phyloP scores from a whole-genome alignment of 2,113 vertebrate species.

The Aptenodytes patagonicus region DNA sequence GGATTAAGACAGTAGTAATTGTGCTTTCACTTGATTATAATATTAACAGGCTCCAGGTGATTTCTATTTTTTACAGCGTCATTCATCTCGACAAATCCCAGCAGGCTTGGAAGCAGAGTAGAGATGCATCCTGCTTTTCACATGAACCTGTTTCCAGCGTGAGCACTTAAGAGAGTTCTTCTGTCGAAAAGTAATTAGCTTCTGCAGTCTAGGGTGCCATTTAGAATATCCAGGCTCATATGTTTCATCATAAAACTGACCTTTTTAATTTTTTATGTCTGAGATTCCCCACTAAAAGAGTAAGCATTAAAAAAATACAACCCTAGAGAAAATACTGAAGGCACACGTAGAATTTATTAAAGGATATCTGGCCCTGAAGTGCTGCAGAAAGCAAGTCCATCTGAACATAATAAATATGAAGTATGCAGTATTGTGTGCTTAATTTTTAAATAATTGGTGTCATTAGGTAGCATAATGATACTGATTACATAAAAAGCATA shows the following conservation, averaged over 20 bases:
- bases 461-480: constrained; percentile 71
- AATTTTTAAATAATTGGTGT: constrained; percentile 77
- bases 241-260: constrained; percentile 76
- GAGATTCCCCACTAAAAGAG: constrained; percentile 66
- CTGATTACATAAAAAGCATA: constrained; percentile 35
- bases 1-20: constrained; percentile 51
- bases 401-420: constrained; percentile 60
- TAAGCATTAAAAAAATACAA: constrained; percentile 56
- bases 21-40: constrained; percentile 61
- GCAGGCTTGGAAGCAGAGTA: constrained; percentile 37
- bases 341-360: constrained; percentile 59
- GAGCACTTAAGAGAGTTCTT: constrained; percentile 62
- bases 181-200: constrained; percentile 75
- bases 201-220: constrained; percentile 71
- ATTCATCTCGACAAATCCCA: constrained; percentile 57
- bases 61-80: constrained; percentile 52
- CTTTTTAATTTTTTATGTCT: constrained; percentile 78
- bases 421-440: constrained; percentile 52
- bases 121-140: constrained; percentile 42
- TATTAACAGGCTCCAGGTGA: constrained; percentile 66
- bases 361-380: constrained; percentile 11
- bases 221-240: constrained; percentile 69
- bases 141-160: constrained; percentile 25
- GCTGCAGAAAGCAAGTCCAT: constrained; percentile 38
- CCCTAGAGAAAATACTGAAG: constrained; percentile 58